Conservation (phyloP, 1,140 invertebrate species). For the Drosophila kohkoa region DNA sequence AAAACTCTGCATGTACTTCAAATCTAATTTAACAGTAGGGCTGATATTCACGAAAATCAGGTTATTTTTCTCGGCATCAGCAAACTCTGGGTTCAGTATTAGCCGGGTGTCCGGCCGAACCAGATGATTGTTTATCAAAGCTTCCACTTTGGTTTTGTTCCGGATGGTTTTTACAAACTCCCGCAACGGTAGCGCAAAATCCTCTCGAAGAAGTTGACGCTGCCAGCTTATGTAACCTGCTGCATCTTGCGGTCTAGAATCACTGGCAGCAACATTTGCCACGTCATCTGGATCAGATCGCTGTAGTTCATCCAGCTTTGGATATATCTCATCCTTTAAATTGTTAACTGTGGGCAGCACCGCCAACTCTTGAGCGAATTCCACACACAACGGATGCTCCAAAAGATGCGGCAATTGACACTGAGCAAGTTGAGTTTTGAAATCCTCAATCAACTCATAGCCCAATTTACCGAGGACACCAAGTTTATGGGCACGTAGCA, state of each 20-base stretch:
- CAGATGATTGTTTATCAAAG: conserved; percentile 70
- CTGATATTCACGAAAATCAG: conserved; percentile 61
- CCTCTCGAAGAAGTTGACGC: conserved; percentile 91
- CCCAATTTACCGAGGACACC: conserved; percentile 31
- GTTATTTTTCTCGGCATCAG: conserved; percentile 48
- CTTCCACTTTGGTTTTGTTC: conserved; percentile 60
- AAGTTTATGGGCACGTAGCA: conserved; percentile 54
- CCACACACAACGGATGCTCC: conserved; percentile 23
- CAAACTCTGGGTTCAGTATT: conserved; percentile 59
- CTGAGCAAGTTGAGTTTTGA: conserved; percentile 47
- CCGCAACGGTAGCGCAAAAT: conserved; percentile 88
- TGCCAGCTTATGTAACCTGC: conserved; percentile 92
- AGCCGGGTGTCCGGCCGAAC: conserved; percentile 72
- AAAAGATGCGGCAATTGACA: conserved; percentile 15
- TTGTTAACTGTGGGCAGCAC: not conserved
- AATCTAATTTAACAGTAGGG: not conserved
- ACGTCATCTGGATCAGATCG: not conserved
- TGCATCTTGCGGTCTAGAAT: conserved; percentile 12
- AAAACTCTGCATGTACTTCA: conserved; percentile 83
- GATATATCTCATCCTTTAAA: conserved; percentile 65
- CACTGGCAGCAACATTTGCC: no score
- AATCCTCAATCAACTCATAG: conserved; percentile 50
- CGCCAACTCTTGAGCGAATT: conserved; percentile 32
- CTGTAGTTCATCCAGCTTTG: conserved; percentile 59
- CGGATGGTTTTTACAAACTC: conserved; percentile 70